phyloP scores from a whole-genome alignment of 2,797 vertebrate genomes.

The Gymnoscopelus microlampas region DNA sequence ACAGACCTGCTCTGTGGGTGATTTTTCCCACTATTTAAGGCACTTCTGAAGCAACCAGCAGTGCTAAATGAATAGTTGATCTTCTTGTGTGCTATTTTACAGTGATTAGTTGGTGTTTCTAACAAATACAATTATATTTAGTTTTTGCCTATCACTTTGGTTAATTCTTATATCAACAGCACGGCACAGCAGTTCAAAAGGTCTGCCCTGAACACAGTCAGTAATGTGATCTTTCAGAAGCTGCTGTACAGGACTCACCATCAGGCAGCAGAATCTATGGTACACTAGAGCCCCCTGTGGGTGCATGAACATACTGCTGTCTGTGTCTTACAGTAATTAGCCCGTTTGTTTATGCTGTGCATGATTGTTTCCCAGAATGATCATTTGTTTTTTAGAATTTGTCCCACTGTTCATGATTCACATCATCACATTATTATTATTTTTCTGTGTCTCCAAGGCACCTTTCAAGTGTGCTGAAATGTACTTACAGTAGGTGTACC shows the following conservation, averaged over 20 bases:
- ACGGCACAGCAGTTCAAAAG: slow-evolving; percentile 74
- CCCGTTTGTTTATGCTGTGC: slow-evolving; percentile 53
- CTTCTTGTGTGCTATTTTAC: slow-evolving; percentile 38
- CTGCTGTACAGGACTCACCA: slow-evolving; percentile 33
- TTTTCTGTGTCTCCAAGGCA: slow-evolving; percentile 34
- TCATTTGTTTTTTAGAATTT: slow-evolving; percentile 57
- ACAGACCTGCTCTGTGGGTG: slow-evolving; percentile 44
- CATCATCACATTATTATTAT: slow-evolving; percentile 40
- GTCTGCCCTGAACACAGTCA: slow-evolving; percentile 70
- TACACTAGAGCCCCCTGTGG: slow-evolving; percentile 96
- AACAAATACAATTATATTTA: slow-evolving; percentile 47
- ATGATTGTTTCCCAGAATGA: slow-evolving; percentile 26
- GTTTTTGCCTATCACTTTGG: slow-evolving; percentile 62
- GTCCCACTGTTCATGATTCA: slow-evolving; percentile 56
- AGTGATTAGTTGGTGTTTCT: slow-evolving; percentile 44
- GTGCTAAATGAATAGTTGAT: slow-evolving; percentile 7
- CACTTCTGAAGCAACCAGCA: slow-evolving; percentile 29
- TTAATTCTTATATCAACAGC: slow-evolving; percentile 74
- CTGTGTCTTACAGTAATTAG: slow-evolving; percentile 43
- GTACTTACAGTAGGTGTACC: not conserved
- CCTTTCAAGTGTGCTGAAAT: slow-evolving; percentile 17
- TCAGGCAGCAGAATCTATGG: slow-evolving; percentile 80
- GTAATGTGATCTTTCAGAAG: slow-evolving; percentile 56
- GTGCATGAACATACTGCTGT: slow-evolving; percentile 65
- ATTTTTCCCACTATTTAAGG: slow-evolving; percentile 29